Conservation (phyloP, 2,797 vertebrate species). For the Sibirionetta formosa region DNA sequence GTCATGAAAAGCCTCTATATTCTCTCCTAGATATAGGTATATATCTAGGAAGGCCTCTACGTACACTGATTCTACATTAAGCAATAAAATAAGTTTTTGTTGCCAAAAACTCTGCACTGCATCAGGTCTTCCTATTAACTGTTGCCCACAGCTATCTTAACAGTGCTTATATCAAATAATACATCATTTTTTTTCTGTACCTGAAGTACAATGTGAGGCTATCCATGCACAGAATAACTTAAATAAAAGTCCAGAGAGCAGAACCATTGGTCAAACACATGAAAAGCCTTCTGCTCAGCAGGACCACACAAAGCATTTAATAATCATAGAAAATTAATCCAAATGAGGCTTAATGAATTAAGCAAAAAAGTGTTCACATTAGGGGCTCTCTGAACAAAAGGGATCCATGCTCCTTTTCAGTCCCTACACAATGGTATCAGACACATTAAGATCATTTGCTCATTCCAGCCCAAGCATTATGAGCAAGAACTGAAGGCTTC, state of each 20-base stretch:
- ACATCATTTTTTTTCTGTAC: background rate
- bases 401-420: background rate
- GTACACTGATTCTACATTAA: background rate
- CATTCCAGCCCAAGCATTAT: background rate
- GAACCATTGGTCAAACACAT: background rate
- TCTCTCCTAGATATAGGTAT: background rate
- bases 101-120: background rate
- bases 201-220: background rate
- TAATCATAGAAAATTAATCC: background rate
- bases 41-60: background rate
- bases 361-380: background rate
- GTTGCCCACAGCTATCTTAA: background rate
- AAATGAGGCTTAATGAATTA: background rate
- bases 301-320: background rate
- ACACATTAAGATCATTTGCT: background rate
- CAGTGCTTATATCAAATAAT: background rate
- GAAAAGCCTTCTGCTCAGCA: background rate
- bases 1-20: background rate
- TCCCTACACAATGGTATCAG: background rate
- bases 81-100: background rate
- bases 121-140: background rate
- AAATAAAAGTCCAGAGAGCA: background rate
- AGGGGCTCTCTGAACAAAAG: background rate
- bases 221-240: background rate
- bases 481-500: background rate